Percentiles rank a stretch among this genome's conserved stretches.
Conservation (phyloP, 2,113 vertebrate genomes). For the Ammodramus savannarum region DNA sequence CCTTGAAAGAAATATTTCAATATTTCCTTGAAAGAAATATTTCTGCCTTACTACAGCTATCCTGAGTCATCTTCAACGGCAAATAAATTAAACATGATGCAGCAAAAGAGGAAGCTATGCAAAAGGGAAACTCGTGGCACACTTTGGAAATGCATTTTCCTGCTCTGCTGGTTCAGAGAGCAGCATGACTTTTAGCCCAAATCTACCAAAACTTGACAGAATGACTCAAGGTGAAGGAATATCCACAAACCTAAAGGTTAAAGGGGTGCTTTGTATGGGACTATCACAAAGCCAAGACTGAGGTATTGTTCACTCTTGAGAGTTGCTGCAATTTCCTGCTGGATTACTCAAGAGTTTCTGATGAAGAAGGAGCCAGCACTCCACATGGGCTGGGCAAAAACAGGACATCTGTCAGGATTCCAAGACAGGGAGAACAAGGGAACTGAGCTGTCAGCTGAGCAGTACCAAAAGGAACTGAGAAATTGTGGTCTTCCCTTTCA, state of each 20-base stretch:
- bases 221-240: neutral
- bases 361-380: neutral
- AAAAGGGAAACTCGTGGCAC: neutral
- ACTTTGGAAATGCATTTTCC: neutral
- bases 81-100: neutral
- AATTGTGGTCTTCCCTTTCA: neutral
- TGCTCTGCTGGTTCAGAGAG: neutral
- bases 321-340: constrained; percentile 25
- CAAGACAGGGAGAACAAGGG: neutral
- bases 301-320: neutral
- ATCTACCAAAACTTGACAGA: neutral
- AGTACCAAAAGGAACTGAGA: neutral
- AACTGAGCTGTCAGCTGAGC: neutral
- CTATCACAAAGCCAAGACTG: neutral
- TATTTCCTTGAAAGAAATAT: neutral
- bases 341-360: constrained; percentile 17
- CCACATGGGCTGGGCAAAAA: neutral
- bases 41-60: neutral
- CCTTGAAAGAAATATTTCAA: neutral
- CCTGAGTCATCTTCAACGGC: neutral
- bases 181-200: neutral
- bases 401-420: neutral
- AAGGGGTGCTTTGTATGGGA: neutral
- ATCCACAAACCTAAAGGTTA: neutral
- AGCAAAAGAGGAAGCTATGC: neutral